Percentiles rank a stretch among this genome's conserved stretches.
These are phyloP conservation scores for Melieria picta DNA, from an alignment of 2,888 invertebrate genomes.

Conservation along the genomic window DNA sequence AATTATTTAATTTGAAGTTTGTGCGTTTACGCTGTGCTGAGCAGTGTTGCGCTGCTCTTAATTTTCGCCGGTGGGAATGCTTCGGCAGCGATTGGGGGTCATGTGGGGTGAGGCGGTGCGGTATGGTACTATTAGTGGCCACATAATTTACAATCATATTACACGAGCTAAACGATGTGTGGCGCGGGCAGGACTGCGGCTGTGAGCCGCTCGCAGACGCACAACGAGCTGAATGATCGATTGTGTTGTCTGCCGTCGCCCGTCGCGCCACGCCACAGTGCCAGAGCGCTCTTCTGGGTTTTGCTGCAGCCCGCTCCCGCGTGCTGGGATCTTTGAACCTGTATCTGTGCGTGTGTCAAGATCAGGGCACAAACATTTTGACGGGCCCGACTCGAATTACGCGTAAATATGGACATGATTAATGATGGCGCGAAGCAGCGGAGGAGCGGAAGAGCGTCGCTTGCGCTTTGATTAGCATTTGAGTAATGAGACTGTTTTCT, in stretches of 20 bases:
- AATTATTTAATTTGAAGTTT: slow-evolving; percentile 25
- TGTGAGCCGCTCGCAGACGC: not conserved
- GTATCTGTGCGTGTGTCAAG: not conserved
- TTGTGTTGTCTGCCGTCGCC: not conserved
- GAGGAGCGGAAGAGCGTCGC: slow-evolving; percentile 7
- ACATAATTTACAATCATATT: slow-evolving; percentile 8
- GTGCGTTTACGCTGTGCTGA: slow-evolving; percentile 15
- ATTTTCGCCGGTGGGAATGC: slow-evolving; percentile 17
- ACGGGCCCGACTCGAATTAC: slow-evolving; percentile 1
- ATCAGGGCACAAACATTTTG: slow-evolving; percentile 9
- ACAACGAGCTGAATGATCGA: not conserved
- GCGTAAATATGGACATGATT: slow-evolving; percentile 11
- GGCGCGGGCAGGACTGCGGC: not conserved
- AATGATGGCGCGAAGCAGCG: not conserved
- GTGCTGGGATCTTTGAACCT: not conserved
- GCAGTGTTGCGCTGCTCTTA: slow-evolving; percentile 2
- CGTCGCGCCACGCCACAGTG: not conserved
- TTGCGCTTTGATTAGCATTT: slow-evolving; percentile 24
- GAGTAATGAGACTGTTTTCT: slow-evolving; percentile 23
- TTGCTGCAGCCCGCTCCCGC: not conserved
- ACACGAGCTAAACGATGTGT: not conserved
- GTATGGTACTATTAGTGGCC: not conserved
- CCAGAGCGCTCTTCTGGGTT: not conserved
- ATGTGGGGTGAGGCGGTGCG: not conserved
- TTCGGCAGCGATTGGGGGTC: too few relatives aligned